Evolutionary conservation across 1,140 invertebrate genomes (phyloP).

Genomic region (Pantala flavescens): DNA sequence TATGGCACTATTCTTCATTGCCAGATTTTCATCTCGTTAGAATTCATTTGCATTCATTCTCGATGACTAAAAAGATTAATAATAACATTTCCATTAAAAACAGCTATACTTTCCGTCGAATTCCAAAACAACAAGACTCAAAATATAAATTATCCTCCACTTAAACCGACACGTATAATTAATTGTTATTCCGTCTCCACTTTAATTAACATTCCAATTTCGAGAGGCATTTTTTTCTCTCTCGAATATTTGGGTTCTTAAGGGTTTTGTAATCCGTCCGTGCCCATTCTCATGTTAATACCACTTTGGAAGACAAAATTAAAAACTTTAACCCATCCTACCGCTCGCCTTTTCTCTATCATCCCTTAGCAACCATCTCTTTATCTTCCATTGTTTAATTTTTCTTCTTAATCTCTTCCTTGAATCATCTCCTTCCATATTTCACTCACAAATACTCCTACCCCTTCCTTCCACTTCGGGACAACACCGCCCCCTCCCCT

Average conservation of each 20-base stretch:
- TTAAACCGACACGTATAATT: neutral
- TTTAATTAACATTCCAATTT: slow-evolving; percentile 9
- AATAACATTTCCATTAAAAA: too few relatives aligned
- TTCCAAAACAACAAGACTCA: neutral
- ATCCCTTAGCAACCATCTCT: neutral
- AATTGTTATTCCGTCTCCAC: neutral
- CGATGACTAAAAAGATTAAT: too few relatives aligned
- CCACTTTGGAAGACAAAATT: neutral
- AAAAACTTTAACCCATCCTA: neutral
- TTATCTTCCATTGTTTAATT: neutral
- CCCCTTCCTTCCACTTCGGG: neutral
- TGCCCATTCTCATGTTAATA: neutral
- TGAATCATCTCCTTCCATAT: neutral
- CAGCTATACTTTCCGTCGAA: too few relatives aligned
- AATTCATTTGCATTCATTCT: too few relatives aligned
- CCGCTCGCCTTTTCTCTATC: neutral
- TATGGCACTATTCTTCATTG: too few relatives aligned
- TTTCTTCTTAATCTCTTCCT: neutral
- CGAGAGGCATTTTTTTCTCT: neutral
- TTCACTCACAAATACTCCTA: neutral
- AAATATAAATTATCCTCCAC: neutral
- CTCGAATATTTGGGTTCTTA: neutral
- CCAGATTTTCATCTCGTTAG: too few relatives aligned
- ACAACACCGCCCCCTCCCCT: neutral
- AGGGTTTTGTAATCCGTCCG: neutral